Evolutionary conservation across 2,888 invertebrate species (phyloP).

Genomic region (Netelia melanura): DNA sequence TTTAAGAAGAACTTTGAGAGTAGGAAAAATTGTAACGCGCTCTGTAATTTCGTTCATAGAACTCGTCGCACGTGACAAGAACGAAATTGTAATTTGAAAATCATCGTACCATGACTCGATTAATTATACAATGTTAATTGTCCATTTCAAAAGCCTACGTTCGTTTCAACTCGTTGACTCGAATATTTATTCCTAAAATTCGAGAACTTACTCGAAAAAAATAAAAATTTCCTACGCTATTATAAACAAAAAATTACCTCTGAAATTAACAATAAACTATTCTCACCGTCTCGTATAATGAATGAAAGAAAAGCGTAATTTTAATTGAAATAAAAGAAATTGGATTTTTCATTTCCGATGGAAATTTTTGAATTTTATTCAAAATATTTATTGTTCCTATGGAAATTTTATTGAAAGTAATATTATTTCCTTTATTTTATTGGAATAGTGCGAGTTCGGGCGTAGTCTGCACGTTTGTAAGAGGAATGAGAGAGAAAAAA

Average conservation of each 20-base stretch:
- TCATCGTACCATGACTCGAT: neutral
- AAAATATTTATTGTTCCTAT: neutral
- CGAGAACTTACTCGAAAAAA: neutral
- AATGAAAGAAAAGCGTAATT: no score
- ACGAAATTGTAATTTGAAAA: neutral
- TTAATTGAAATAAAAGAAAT: no score
- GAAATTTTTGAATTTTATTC: no score
- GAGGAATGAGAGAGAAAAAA: neutral
- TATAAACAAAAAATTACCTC: no score
- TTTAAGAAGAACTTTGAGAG: no score
- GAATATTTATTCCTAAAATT: neutral
- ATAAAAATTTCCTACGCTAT: neutral
- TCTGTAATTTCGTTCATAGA: no score
- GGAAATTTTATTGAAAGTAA: neutral
- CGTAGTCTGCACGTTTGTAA: slow-evolving; percentile 26
- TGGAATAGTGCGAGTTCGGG: neutral
- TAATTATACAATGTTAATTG: neutral
- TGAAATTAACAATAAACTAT: no score
- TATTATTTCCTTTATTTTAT: neutral
- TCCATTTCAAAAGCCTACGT: neutral
- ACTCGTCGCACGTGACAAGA: no score
- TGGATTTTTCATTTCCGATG: no score
- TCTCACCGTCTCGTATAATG: no score
- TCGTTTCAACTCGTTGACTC: neutral
- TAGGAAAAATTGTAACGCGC: no score